Conservation (phyloP, 2,113 vertebrate genomes). For the Phaethon lepturus region DNA sequence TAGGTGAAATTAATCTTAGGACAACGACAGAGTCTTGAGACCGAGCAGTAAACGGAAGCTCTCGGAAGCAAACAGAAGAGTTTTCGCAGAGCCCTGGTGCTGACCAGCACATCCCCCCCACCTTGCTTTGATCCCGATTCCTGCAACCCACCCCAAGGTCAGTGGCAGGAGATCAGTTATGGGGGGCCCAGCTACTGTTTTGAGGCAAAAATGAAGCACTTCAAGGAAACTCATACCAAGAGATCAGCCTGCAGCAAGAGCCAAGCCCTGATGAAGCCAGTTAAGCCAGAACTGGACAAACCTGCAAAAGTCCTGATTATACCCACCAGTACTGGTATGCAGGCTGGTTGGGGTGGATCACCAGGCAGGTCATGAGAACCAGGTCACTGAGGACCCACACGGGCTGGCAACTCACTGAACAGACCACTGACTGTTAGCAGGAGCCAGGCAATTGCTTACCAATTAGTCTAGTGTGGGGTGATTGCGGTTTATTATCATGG, state of each 20-base stretch:
- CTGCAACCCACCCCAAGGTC: background rate
- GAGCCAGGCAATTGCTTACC: background rate
- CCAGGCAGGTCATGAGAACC: conserved; percentile 29
- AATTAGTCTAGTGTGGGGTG: fast-evolving
- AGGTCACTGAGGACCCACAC: background rate
- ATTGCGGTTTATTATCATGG: fast-evolving
- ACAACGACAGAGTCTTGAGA: background rate
- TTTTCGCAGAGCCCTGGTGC: background rate
- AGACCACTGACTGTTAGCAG: background rate
- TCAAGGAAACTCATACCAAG: background rate
- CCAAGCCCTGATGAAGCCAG: background rate
- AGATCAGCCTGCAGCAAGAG: background rate
- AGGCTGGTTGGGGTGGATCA: background rate
- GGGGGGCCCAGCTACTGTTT: background rate
- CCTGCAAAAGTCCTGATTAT: background rate
- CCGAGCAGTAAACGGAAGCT: background rate
- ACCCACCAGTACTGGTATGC: background rate
- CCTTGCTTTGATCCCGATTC: background rate
- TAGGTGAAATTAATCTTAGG: background rate
- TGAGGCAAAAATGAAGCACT: background rate
- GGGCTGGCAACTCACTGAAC: background rate
- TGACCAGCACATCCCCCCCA: background rate
- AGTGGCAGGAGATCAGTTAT: fast-evolving
- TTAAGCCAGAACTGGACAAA: conserved; percentile 9
- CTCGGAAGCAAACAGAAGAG: background rate